Evolutionary conservation across 1,140 invertebrate species (phyloP).

Genomic region (Drosophila gunungcola): DNA sequence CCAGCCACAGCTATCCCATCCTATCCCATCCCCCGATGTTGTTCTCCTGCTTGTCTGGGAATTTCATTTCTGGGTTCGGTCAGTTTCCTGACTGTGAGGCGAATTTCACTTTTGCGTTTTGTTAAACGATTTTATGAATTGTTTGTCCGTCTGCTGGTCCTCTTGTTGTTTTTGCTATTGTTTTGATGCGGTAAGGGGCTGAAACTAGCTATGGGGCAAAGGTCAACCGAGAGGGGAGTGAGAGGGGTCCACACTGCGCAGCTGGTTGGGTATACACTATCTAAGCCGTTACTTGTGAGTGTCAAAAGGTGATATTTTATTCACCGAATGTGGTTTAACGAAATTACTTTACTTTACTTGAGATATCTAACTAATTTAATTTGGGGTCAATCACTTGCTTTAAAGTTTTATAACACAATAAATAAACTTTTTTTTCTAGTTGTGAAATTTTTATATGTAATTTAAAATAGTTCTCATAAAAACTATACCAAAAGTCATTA

Average conservation of each 20-base stretch:
- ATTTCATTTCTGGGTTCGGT: conserved; percentile 64
- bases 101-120: conserved; percentile 73
- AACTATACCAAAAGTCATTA: too few species aligned
- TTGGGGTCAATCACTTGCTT: too few species aligned
- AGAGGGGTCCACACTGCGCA: conserved; percentile 3
- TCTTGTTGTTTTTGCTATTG: conserved; percentile 40
- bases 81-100: conserved; percentile 12
- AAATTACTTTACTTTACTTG: too few species aligned
- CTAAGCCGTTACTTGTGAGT: too few species aligned
- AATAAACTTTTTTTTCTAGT: too few species aligned
- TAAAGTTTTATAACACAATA: too few species aligned
- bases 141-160: conserved; percentile 44
- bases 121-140: conserved; percentile 82
- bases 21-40: conserved; percentile 2
- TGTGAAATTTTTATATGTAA: too few species aligned
- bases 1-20: not conserved
- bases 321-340: too few species aligned
- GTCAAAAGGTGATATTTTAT: not conserved
- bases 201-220: conserved; percentile 45
- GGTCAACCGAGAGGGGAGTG: conserved; percentile 11
- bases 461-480: too few species aligned
- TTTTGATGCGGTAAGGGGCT: conserved; percentile 48
- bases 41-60: conserved; percentile 63
- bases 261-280: conserved; percentile 18
- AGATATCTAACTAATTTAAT: too few species aligned